These are phyloP conservation scores for Anoncus sp. DNA, from an alignment of 2,888 invertebrate genomes.

Conservation along the genomic window DNA sequence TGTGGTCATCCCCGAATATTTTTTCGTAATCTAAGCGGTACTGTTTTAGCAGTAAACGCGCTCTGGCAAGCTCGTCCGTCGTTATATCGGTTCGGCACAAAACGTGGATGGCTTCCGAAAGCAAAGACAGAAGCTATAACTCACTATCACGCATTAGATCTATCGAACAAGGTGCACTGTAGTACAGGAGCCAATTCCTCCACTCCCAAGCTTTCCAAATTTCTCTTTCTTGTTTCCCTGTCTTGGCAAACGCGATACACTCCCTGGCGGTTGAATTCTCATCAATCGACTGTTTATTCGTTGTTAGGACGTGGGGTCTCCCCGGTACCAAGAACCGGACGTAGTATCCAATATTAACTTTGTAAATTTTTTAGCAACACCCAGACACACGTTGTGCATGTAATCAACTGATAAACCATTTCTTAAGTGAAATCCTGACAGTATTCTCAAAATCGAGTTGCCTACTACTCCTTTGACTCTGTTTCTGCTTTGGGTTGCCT, in stretches of 20 bases:
- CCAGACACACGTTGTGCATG: slow-evolving; percentile 4
- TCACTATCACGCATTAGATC: slow-evolving; percentile 2
- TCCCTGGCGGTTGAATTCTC: neutral
- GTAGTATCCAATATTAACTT: neutral
- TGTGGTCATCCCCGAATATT: slow-evolving; percentile 4
- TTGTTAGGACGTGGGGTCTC: too few relatives aligned
- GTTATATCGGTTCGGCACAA: slow-evolving; percentile 4
- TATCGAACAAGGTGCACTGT: slow-evolving; percentile 9
- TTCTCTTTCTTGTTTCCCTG: neutral
- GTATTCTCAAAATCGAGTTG: neutral
- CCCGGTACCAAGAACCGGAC: too few relatives aligned
- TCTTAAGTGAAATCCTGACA: slow-evolving; percentile 5
- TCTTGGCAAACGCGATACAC: neutral
- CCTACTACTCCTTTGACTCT: slow-evolving; percentile 8
- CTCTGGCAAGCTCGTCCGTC: neutral
- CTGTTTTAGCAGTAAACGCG: neutral
- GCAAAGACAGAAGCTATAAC: slow-evolving; percentile 6
- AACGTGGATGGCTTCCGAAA: neutral
- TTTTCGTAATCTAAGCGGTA: slow-evolving; percentile 6
- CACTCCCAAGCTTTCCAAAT: slow-evolving; percentile 12
- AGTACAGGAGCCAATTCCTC: slow-evolving; percentile 7
- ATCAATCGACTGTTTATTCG: neutral
- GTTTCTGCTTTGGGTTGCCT: slow-evolving; percentile 13
- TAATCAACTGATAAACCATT: slow-evolving; percentile 1
- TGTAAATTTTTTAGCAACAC: slow-evolving; percentile 2